phyloP scores from a whole-genome alignment of 2,113 vertebrate species.

The Etheostoma cragini region DNA sequence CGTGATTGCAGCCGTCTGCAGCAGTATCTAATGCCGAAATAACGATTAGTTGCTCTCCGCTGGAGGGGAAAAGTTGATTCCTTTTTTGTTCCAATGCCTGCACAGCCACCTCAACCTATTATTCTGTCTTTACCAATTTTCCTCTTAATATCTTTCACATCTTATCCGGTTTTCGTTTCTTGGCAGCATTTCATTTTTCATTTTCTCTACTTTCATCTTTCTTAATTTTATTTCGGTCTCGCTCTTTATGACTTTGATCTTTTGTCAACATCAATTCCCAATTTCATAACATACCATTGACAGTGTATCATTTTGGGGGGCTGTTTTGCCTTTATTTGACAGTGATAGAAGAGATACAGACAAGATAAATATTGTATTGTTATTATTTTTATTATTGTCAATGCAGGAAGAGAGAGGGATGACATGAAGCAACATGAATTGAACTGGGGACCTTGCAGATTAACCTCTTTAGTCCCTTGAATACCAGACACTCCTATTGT shows the following conservation, averaged over 20 bases:
- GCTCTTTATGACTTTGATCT: constrained; percentile 34
- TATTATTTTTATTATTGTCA: not conserved
- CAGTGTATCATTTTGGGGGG: not conserved
- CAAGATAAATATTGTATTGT: not conserved
- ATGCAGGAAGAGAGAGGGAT: not conserved
- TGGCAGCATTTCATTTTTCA: constrained; percentile 52
- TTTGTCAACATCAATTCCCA: constrained; percentile 29
- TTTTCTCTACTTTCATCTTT: constrained; percentile 56
- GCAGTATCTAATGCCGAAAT: constrained; percentile 70
- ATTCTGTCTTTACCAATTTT: constrained; percentile 75
- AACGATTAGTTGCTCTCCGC: constrained; percentile 81
- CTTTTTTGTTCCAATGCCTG: constrained; percentile 68
- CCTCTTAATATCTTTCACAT: constrained; percentile 71
- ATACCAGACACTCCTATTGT: not conserved
- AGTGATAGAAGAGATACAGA: constrained; percentile 1
- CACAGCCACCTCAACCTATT: constrained; percentile 69
- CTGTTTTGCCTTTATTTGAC: not conserved
- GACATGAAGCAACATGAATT: not conserved
- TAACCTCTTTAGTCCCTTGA: not conserved
- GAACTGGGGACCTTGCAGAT: not conserved
- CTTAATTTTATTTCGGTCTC: constrained; percentile 33
- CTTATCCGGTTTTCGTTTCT: constrained; percentile 75
- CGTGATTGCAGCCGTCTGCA: constrained; percentile 69
- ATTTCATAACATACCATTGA: constrained; percentile 1
- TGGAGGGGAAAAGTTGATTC: constrained; percentile 82